Base-by-base conservation (phyloP, 2,113 vertebrate species). In the Saguinus imperator region DNA sequence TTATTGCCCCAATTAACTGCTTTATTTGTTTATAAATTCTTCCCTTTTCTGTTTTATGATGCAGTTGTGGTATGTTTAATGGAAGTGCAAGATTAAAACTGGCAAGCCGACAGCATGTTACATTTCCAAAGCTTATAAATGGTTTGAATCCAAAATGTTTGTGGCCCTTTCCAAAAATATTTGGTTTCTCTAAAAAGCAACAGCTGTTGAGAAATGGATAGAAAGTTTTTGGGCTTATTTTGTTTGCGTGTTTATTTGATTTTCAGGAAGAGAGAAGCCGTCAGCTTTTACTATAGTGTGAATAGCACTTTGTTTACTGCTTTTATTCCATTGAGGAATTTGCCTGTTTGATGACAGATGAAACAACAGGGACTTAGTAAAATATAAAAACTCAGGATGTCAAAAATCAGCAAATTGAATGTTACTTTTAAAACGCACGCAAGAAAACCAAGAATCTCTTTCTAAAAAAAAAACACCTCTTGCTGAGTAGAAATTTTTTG, bases 21-120 rank as follows among this genome's bases (percentile, higher is more conserved):
- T 98, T 97, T 98, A 98, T 98, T 98, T 98, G 98, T 97, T 98
- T 98, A 97, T 97, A 97, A 98, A 98, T 98, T 97, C 98, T 98
- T 98, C 95, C 93, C 96, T 94, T 98, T 97, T 98, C 97, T 94
- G 92, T 97, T 98, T 98, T 98, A 98, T 97, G 98, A 95, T 94
- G 96, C 96, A 94, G 95, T 98, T 97, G 97, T 95, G 96, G 97
- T 97, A 76, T 94, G 80, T 98, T 98, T 98, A 97, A 97, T 98
- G 96, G 97, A 97, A 97, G 70, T 92, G 72, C 37, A 85, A 92
- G 96, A 97, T 96, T 94, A 95, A 98, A 94, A 87, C 95, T 94
- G 96, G 96, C 89, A 92, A 95, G 61, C 87, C n/a, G 89, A 94
- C 64, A 90, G 92, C 84, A 23, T 55, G 89, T 92, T 95, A 81